Percentiles rank a stretch among this genome's conserved stretches.
Evolutionary conservation across 2,888 invertebrate genomes (phyloP).

Genomic region (Hirtodrosophila confusa): DNA sequence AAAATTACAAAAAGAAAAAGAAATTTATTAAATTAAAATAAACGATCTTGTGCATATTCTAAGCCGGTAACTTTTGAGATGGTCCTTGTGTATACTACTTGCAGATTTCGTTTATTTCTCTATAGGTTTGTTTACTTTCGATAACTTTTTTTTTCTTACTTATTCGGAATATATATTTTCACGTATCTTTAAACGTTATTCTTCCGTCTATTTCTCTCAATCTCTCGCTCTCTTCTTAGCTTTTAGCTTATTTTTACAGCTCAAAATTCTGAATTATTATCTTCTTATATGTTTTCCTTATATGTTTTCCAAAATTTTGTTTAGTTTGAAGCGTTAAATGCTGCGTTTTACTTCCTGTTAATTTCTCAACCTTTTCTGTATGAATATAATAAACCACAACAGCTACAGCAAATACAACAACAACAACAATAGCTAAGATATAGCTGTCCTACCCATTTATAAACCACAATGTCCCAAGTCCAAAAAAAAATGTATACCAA

Average conservation of each 20-base stretch:
- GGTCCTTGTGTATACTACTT: conserved; percentile 89
- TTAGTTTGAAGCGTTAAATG: conserved; percentile 13
- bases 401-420: conserved; percentile 46
- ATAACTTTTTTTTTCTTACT: conserved; percentile 16
- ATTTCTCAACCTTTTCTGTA: conserved; percentile 25
- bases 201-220: conserved; percentile 35
- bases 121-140: conserved; percentile 11
- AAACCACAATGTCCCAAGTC: conserved; percentile 40
- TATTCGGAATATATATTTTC: conserved; percentile 29
- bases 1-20: conserved; percentile 1
- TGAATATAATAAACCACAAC: conserved; percentile 50
- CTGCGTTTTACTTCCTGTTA: conserved; percentile 16
- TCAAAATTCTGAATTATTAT: conserved; percentile 26
- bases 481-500: conserved; percentile 27
- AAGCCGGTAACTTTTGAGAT: conserved; percentile 95
- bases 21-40: conserved; percentile 3
- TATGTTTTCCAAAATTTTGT: conserved; percentile 16
- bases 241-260: conserved; percentile 39
- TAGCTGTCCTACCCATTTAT: conserved; percentile 46
- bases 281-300: conserved; percentile 14
- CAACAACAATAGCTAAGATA: conserved; percentile 52
- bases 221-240: conserved; percentile 46
- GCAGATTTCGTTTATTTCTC: conserved; percentile 59
- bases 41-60: conserved; percentile 30
- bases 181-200: conserved; percentile 16